Evolutionary conservation across 2,888 invertebrate species (phyloP), one percentile per base, ranked within the genome.

Genomic region (Carpatolechia fugitivella): DNA sequence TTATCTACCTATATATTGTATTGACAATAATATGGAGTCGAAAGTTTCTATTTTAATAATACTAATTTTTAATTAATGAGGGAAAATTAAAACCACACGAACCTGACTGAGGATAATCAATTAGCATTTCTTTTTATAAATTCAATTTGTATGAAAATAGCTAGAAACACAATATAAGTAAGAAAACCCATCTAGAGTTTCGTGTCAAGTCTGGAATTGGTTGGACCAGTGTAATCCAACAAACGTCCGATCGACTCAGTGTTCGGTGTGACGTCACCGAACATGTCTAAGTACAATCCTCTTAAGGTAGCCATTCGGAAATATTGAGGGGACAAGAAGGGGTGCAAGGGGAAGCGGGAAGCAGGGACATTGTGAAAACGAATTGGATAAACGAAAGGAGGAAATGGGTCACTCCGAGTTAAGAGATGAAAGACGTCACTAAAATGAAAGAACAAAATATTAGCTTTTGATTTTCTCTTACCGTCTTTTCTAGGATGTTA

Each of bases 201-300:
- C n/a, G 29, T n/a, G 44, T 7, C 20, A n/a, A 24, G 44, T 44
- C 13, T 13, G 31, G 14, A 47, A 14, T 14, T 16, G 31, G 14
- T 31, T 31, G 61, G 64, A 58, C 52, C 66, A 63, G 58, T 68
- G 58, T 68, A 66, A 67, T 60, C 62, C 58, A 63, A 65, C 60
- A 62, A 72, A 68, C 72, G 73, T 74, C 73, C 65, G 64, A 64
- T 65, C 72, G 64, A 72, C 72, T 73, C 61, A 61, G 59, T 70
- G 62, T 64, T 62, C 65, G 11, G 13, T 61, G 46, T 64, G 68
- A 70, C 69, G 62, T 71, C 69, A 69, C 62, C 67, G 63, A 61
- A 57, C 65, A 61, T 54, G 54, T 58, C 58, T 53, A 30, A 48
- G 56, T 59, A 54, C 59, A 59, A 62, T 60, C 59, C 60, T 55